Evolutionary conservation across 1,140 invertebrate genomes (phyloP).

Genomic region (Vanessa atalanta): DNA sequence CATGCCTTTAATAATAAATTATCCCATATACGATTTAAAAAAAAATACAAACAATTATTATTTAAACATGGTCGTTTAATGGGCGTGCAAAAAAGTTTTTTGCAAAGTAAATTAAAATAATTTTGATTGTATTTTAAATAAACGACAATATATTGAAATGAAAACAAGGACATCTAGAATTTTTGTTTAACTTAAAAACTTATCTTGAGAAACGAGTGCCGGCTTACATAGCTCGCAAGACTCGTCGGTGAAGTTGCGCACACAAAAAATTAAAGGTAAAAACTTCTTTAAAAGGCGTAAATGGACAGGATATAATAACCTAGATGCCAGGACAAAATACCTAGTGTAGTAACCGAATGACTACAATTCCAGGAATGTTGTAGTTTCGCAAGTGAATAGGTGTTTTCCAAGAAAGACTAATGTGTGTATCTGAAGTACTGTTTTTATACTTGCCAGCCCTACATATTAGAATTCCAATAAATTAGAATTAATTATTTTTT

Average conservation of each 20-base stretch:
- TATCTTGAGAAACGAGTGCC: conserved; percentile 16
- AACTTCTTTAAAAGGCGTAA: conserved; percentile 27
- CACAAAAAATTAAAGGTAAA: conserved; percentile 18
- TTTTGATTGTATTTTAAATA: neutral
- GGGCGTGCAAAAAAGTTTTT: too few species aligned
- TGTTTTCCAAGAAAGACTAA: conserved; percentile 26
- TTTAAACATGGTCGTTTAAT: too few species aligned
- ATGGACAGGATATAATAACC: conserved; percentile 23
- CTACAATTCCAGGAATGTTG: conserved; percentile 30
- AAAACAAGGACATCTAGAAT: neutral
- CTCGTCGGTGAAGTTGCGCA: neutral
- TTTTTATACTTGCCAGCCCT: neutral
- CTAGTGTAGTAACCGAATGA: conserved; percentile 13
- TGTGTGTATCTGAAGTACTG: conserved; percentile 6
- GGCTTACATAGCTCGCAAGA: conserved; percentile 18
- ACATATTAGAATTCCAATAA: conserved; percentile 18
- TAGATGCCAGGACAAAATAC: conserved; percentile 36
- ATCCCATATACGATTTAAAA: neutral
- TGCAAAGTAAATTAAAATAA: neutral
- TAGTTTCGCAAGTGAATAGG: conserved; percentile 24
- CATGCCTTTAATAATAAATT: neutral
- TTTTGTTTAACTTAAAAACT: neutral
- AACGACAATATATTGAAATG: neutral
- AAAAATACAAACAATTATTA: neutral
- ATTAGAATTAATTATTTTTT: conserved; percentile 22